Evolutionary conservation across 2,888 invertebrate species (phyloP), one percentile per base, ranked within the genome.

Genomic region (Anodontia alba): DNA sequence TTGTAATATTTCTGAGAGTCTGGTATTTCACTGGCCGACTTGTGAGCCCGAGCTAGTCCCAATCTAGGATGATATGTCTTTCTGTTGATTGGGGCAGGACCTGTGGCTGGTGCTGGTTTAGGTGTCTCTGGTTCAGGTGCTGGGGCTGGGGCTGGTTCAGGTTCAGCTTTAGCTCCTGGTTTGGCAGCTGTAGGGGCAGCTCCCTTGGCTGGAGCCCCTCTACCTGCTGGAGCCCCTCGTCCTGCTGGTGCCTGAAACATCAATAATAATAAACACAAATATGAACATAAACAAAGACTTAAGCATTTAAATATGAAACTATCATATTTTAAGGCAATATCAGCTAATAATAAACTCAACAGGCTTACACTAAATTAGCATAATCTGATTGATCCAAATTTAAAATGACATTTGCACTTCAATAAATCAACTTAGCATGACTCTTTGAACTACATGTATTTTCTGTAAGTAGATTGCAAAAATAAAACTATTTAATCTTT

Each of bases 1-100:
- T 89, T 88, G 82, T 93, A 94, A 76, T 89, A 93, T 80, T 91
- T 92, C 84, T 91, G 88, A 17, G 93, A 87, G 36, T 93, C 92
- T 42, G 88, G 87, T 43, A 89, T 83, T 62, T 92, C 91, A 51
- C 85, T 81, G 20, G 88, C 87, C 43, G 90, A 83, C 49, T 88
- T 84, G 71, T 91, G 87, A 0, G 92, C 93, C 66, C 94, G 87
- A 54, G 93, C 94, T 70, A 94, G 81, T 7, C 93, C 94, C 12
- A 94, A 88, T 23, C 93, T 78, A 15, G 93, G 89, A n/a, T 88
- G 90, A 75, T 93, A 89, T 8, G 91, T 87, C 81, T 91, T 92
- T 67, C 84, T 88, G 84, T 94, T 94, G 62, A 91, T 88, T 0
- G 90, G 90, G 0, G 89, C 92, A 23, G 84, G 78, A 38, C 81